phyloP scores from a whole-genome alignment of 2,113 vertebrate species.

The Ammospiza caudacuta region DNA sequence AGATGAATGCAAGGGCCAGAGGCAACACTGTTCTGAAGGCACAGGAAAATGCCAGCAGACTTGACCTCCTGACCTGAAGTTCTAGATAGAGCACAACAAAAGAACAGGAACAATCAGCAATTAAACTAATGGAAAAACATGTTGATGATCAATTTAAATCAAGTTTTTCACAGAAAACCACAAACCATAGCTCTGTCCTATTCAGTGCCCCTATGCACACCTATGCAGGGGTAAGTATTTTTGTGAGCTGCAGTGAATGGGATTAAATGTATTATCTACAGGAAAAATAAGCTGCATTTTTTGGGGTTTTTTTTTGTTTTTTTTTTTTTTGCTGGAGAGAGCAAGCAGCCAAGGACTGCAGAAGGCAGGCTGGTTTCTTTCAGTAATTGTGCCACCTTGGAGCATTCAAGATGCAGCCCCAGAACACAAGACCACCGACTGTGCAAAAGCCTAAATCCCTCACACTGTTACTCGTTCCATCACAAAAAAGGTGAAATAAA shows the following conservation, averaged over 20 bases:
- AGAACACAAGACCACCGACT: not conserved
- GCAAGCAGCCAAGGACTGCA: not conserved
- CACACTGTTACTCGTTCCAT: not conserved
- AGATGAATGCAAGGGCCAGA: not conserved
- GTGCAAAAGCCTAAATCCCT: not conserved
- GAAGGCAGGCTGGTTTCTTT: not conserved
- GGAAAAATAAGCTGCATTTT: not conserved
- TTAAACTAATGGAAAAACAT: slow-evolving; percentile 6
- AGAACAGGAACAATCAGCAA: slow-evolving; percentile 10
- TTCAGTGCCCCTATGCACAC: not conserved
- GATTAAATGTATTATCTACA: not conserved
- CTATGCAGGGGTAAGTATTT: not conserved
- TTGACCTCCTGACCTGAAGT: slow-evolving; percentile 32
- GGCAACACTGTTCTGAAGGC: not conserved
- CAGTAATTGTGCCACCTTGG: not conserved
- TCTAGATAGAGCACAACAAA: slow-evolving; percentile 23
- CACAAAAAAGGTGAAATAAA: not conserved
- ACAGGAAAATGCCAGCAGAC: not conserved
- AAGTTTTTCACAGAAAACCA: not conserved
- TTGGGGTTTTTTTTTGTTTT: too few species aligned
- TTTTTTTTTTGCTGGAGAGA: not conserved
- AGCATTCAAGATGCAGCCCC: not conserved
- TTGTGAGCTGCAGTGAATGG: not conserved
- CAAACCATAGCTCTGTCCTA: not conserved
- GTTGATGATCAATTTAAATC: not conserved